phyloP scores from a whole-genome alignment of 1,140 invertebrate species.

The Pseudomyrmex cubaensis region DNA sequence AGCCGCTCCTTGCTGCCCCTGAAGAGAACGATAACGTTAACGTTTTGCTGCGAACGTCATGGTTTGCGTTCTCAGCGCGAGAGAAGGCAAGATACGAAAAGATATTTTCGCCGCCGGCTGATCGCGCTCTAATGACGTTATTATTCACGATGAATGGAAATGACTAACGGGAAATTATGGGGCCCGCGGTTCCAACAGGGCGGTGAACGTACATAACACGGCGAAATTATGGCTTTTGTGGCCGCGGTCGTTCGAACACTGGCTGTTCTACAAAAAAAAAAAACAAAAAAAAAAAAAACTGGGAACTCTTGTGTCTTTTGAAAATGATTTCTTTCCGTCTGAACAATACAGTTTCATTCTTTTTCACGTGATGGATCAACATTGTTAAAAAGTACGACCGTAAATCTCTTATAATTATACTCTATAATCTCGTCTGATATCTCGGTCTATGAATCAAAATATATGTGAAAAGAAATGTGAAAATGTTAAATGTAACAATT shows the following conservation, averaged over 20 bases:
- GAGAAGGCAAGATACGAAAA: slow-evolving; percentile 28
- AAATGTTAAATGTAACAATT: slow-evolving; percentile 9
- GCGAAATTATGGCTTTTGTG: slow-evolving; percentile 52
- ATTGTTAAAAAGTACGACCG: neutral
- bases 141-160: slow-evolving; percentile 60
- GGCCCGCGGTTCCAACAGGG: slow-evolving; percentile 16
- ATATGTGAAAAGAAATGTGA: neutral
- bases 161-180: slow-evolving; percentile 50
- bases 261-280: neutral
- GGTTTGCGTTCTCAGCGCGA: slow-evolving; percentile 8
- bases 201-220: slow-evolving; percentile 32
- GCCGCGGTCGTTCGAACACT: slow-evolving; percentile 7
- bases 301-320: neutral
- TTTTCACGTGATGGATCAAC: neutral
- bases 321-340: neutral
- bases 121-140: slow-evolving; percentile 56
- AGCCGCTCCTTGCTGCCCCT: slow-evolving; percentile 91
- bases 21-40: slow-evolving; percentile 68
- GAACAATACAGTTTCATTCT: neutral
- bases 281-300: no score
- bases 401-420: neutral
- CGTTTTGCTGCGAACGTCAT: slow-evolving; percentile 11
- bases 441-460: neutral
- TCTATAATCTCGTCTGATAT: neutral
- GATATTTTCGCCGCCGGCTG: slow-evolving; percentile 35